Evolutionary conservation across 2,113 vertebrate species (phyloP), one percentile per base, ranked within the genome.

Genomic region (Pachycephala philippinensis): DNA sequence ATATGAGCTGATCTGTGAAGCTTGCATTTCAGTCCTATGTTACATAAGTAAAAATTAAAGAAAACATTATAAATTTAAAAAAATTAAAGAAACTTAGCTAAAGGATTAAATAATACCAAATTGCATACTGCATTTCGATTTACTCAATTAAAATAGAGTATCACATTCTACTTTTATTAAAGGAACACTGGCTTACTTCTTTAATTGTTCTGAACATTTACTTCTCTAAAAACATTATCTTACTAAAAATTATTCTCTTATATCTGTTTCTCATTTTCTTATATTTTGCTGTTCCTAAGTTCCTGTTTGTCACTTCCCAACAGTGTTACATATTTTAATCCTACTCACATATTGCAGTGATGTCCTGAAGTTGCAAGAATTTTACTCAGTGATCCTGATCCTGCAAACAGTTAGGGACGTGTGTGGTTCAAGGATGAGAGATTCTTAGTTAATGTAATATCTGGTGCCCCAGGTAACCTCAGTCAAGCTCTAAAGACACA

Each of bases 141-240:
- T 95, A n/a, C 40, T 80, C 20, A 94, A 54, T 95, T 94, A 82
- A 89, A 93, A 83, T 76, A 59, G 7, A 54, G 2, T 50, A 57
- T 94, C 65, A 28, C 42, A 71, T 97, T 97, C 75, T 81, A n/a
- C 22, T 90, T 96, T 97, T 68, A 84, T 74, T 91, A 77, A 77
- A 54, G 65, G 50, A 75, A 81, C 33, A 54, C 7, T 74, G 39
- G 31, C 53, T 93, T 89, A 15, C 15, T 87, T 50, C 39, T 64
- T 74, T 78, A 74, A 68, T 50, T 71, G 7, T 75, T 88, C 75
- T 85, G 61, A 82, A 56, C 42, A 45, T 39, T 76, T 60, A 22
- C 64, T 93, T 84, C 47, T 75, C 31, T 68, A 71, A 85, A 69
- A 63, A 27, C 42, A 39, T 61, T n/a, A 28, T 57, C 8, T 65